Evolutionary conservation across 2,888 invertebrate species (phyloP), one percentile per base, ranked within the genome.

Genomic region (Sinohyriopsis cumingii): DNA sequence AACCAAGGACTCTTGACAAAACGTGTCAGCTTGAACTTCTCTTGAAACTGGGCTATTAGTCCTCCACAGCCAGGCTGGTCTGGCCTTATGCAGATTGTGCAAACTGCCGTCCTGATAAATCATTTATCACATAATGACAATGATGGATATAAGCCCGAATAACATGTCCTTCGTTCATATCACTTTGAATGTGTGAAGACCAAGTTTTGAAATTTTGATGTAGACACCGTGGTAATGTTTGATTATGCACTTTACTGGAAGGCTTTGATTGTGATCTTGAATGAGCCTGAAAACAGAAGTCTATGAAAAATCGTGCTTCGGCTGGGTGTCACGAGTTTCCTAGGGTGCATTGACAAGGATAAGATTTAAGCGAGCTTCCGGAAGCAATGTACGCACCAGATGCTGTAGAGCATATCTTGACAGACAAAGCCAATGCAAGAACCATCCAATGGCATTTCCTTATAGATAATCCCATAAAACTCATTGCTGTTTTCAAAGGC

Each of bases 171-270:
- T 77, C 63, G 68, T 77, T 18, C 70, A 67, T 61, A 73, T 74
- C 19, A 76, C 74, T 9, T 64, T 76, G 24, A 63, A 18, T 78
- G 69, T 54, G 67, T 63, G 60, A 68, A 69, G 63, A 55, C 22
- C 28, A 54, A 64, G 22, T 25, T 67, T 33, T 19, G 19, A n/a
- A 4, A 22, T 24, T 24, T 67, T 56, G 55, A 45, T 12, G 45
- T 64, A 22, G 59, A 65, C 3, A 75, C 79, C 9, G 65, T 79
- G n/a, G 25, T 79, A 7, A 82, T 81, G 25, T 81, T 81, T 72
- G 77, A 80, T 63, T 77, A 81, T 56, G 78, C 78, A 20, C 62
- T 80, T 54, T 77, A 64, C 20, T 76, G 64, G 77, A 82, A 82
- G 61, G 75, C 78, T 15, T 20, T 59, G 7, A 66, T 25, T 19